A percentile compares a stretch with the other conserved stretches of the same genome.
Conservation (phyloP, 2,113 vertebrate genomes). For the Heliornis fulica region DNA sequence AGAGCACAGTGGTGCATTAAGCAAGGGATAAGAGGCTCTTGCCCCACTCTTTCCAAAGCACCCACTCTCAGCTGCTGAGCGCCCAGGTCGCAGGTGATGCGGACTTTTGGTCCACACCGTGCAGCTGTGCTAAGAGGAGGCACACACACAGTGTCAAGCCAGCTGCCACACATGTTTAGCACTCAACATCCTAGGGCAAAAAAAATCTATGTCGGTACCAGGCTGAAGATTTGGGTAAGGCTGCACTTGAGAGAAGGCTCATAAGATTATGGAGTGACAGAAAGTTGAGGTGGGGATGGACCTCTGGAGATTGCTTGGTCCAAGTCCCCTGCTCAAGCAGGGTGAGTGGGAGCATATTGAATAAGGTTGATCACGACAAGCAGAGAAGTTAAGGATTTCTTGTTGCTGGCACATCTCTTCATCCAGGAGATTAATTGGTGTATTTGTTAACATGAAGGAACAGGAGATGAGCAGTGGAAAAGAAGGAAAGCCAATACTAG, state of each 20-base stretch:
- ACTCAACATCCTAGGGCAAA: background rate
- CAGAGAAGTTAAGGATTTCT: background rate
- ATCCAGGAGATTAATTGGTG: background rate
- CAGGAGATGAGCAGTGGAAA: background rate
- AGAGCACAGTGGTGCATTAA: background rate
- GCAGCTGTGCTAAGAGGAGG: background rate
- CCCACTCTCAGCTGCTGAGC: background rate
- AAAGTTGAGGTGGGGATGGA: background rate
- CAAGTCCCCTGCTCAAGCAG: background rate
- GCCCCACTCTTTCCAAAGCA: background rate
- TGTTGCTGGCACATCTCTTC: background rate
- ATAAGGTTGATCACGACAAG: background rate
- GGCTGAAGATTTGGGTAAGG: background rate
- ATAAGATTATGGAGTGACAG: background rate
- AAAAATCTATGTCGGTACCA: background rate
- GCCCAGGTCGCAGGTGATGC: accelerated
- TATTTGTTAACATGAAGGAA: background rate
- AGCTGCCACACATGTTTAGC: background rate
- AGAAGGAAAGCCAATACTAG: background rate
- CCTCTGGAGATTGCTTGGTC: background rate
- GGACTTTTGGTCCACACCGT: background rate
- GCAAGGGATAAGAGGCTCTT: background rate
- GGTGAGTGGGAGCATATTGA: background rate
- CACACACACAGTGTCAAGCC: background rate
- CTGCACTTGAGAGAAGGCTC: background rate